Base-by-base conservation (phyloP, 2,888 invertebrate species). In the Crossocerus cetratus region DNA sequence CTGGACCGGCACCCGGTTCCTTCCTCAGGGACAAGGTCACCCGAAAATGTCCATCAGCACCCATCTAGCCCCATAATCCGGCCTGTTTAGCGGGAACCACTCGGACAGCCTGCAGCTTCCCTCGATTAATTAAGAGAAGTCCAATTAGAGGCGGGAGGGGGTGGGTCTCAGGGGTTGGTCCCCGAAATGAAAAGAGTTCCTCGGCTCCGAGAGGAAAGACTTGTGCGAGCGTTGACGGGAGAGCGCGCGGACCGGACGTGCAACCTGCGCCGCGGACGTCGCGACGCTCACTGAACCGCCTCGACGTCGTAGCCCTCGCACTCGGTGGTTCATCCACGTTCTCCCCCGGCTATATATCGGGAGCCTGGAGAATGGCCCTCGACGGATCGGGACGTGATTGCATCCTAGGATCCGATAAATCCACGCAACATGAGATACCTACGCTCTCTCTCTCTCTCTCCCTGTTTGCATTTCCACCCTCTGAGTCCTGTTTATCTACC, bases 21-120 rank as follows among this genome's bases (percentile, higher is more conserved):
- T 91, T 91, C 77, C 90, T 89, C 68, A 92, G 88, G 70, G 91
- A 91, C 78, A 93, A 83, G 72, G 91, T 91, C 75, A 92, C 90
- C 81, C 92, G 91, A 86, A 91, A 91, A 84, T 89, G 87, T 80
- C 83, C 86, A 84, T 84, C 83, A 84, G 84, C 87, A 78, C 86
- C 85, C 89, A 88, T 89, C 83, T 82, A 67, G 73, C 68, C 44
- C 80, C 82, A 81, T 82, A 71, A 72, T 76, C 65, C 65, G 14
- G 16, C 16, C 49, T 54, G 66, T 65, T 54, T 53, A 43, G 11
- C 14, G n/a, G n/a, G 49, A 49, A 49, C 8, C 49, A 49, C 49
- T 14, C 49, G 1, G 13, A 49, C 32, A 32, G 4, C 49, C 49
- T 49, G 14, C 4, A 49, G 3, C 16, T 49, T 16, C 49, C 16